Evolutionary conservation across 30 jellyfish, hydroid and myxozoan species (phyloP), one percentile per base, ranked within the genome.

Genomic region (Chironex yamaguchii): DNA sequence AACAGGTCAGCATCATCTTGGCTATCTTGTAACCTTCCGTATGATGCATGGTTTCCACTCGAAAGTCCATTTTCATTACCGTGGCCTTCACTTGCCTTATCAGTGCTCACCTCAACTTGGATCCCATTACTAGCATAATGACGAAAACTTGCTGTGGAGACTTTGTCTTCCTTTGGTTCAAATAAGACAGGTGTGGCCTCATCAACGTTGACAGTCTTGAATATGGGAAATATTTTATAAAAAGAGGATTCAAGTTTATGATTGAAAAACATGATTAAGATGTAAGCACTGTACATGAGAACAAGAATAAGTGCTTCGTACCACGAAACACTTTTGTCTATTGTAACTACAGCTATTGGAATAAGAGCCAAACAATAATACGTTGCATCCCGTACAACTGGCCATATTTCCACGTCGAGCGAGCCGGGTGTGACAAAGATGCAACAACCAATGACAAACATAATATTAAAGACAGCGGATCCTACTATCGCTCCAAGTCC

Each of bases 401-500:
- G 97, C 30, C 53, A 79, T 49, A 79, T 79, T 2, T 88, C 92
- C 4, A 88, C 62, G 30, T 62, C 34, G 34, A 88, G 83, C 6
- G 68, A 58, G 4, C 27, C 32, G 4, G 92, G 97, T n/a, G 97
- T 51, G 9, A 79, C 93, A 9, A 88, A 23, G 17, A 79, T 81
- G 50, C 97, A 88, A 52, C 86, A 88, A 0, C 92, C 97, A 51
- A 88, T 81, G 14, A 88, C 97, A 30, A 88, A 81, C 21, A 88
- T 81, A 49, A 88, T 81, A 51, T 88, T 88, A 80, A 88, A 81
- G 24, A 88, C 90, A 11, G 97, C 92, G n/a, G 97, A 88, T 9
- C 97, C 97, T 29, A 88, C 66, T 63, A 88, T 88, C 20, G 97
- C 71, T 21, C 97, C 97, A 0, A 81, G 81, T 1, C 97, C 97